Conservation (phyloP, 2,113 vertebrate species). For the Tupaia tana region DNA sequence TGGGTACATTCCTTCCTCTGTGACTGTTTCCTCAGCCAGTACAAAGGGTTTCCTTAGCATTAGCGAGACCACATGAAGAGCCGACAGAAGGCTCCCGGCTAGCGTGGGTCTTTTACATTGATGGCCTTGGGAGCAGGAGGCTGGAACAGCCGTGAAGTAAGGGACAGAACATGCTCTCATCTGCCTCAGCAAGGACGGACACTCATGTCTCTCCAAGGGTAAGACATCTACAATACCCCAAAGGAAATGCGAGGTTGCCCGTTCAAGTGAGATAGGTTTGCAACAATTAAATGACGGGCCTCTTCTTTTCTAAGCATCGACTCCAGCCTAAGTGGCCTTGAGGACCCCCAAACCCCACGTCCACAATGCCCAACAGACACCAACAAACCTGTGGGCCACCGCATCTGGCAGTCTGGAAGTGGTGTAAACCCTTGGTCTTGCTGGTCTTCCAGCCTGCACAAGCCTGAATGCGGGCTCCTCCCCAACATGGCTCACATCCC, state of each 20-base stretch:
- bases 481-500: neutral
- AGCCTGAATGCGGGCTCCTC: slow-evolving; percentile 34
- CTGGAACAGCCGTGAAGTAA: neutral
- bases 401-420: neutral
- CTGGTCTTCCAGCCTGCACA: slow-evolving; percentile 14
- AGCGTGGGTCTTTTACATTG: neutral
- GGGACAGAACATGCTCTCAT: neutral
- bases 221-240: neutral
- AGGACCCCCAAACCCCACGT: neutral
- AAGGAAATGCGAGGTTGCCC: neutral
- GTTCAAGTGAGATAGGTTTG: slow-evolving; percentile 31
- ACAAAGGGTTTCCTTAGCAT: neutral
- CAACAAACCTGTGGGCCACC: neutral
- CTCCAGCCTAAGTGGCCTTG: neutral
- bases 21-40: slow-evolving; percentile 37
- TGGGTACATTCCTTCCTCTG: neutral
- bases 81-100: neutral
- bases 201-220: neutral
- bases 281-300: neutral
- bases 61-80: neutral
- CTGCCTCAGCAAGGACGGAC: neutral
- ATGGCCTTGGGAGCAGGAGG: neutral
- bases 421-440: slow-evolving; percentile 30
- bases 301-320: slow-evolving; percentile 4
- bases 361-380: neutral